phyloP scores from a whole-genome alignment of 2,888 invertebrate genomes.

The Allophyes oxyacanthae region DNA sequence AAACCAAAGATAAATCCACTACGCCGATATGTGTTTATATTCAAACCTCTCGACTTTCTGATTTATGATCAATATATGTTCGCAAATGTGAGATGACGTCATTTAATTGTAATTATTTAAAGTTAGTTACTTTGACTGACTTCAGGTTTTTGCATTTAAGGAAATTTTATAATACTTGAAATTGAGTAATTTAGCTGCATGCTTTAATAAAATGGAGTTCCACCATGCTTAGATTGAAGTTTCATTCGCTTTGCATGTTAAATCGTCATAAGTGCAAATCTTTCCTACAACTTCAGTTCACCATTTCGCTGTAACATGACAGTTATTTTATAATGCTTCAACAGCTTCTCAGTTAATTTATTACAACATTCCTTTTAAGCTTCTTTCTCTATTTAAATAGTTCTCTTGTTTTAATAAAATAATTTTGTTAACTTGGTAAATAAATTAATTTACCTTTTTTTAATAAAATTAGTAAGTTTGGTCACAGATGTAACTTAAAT shows the following conservation, averaged over 20 bases:
- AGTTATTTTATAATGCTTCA: constrained; percentile 31
- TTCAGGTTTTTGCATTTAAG: too few species aligned
- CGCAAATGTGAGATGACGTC: too few species aligned
- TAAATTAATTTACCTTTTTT: constrained; percentile 25
- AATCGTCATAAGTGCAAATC: constrained; percentile 4
- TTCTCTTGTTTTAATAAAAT: constrained; percentile 9
- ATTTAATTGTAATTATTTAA: too few species aligned
- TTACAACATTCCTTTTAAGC: constrained; percentile 30
- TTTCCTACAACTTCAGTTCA: neutral
- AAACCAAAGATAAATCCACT: constrained; percentile 49
- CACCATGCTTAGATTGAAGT: too few species aligned
- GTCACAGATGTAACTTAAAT: constrained; percentile 17
- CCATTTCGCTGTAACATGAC: constrained; percentile 35
- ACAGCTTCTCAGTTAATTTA: neutral
- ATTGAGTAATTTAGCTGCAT: too few species aligned
- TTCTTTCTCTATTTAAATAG: neutral
- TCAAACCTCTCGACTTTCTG: constrained; percentile 2
- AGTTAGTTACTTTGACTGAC: too few species aligned
- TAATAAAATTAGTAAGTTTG: constrained; percentile 7
- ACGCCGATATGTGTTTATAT: constrained; percentile 5
- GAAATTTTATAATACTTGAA: too few species aligned
- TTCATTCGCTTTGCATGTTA: neutral
- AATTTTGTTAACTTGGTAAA: constrained; percentile 49
- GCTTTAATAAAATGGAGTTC: too few species aligned
- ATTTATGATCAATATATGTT: too few species aligned